phyloP scores from a whole-genome alignment of 2,797 vertebrate genomes.

The Notoglanidium macrostoma region DNA sequence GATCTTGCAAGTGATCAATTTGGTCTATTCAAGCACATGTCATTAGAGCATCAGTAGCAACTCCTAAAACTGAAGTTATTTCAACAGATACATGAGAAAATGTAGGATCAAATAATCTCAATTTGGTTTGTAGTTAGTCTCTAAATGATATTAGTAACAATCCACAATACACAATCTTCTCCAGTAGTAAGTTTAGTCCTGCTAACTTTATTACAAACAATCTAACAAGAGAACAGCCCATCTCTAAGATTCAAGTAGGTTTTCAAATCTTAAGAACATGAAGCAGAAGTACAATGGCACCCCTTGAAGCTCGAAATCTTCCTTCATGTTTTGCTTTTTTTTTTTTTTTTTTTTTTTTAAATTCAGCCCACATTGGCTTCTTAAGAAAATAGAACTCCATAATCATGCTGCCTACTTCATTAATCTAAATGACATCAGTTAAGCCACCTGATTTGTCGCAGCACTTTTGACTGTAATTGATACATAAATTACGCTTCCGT shows the following conservation, averaged over 20 bases:
- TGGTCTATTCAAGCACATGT: conserved; percentile 74
- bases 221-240: conserved; percentile 60
- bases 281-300: conserved; percentile 68
- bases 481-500: conserved; percentile 19
- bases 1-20: conserved; percentile 97
- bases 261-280: conserved; percentile 61
- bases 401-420: conserved; percentile 59
- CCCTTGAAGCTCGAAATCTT: conserved; percentile 62
- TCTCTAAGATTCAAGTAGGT: conserved; percentile 78
- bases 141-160: conserved; percentile 63
- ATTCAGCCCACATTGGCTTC: conserved; percentile 63
- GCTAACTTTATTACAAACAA: conserved; percentile 58
- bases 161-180: conserved; percentile 60
- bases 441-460: conserved; percentile 74
- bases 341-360: conserved; percentile 47
- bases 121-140: conserved; percentile 61
- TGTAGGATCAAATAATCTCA: conserved; percentile 59
- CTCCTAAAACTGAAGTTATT: conserved; percentile 59
- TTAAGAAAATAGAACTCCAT: conserved; percentile 59
- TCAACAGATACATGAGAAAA: conserved; percentile 49
- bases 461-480: conserved; percentile 59
- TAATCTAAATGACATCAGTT: conserved; percentile 51
- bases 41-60: conserved; percentile 76
- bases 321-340: conserved; percentile 44
- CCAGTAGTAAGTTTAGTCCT: conserved; percentile 66